Percentiles rank a stretch among this genome's conserved stretches.
phyloP scores from a whole-genome alignment of 2,888 invertebrate species.

The Synanthedon myopaeformis region DNA sequence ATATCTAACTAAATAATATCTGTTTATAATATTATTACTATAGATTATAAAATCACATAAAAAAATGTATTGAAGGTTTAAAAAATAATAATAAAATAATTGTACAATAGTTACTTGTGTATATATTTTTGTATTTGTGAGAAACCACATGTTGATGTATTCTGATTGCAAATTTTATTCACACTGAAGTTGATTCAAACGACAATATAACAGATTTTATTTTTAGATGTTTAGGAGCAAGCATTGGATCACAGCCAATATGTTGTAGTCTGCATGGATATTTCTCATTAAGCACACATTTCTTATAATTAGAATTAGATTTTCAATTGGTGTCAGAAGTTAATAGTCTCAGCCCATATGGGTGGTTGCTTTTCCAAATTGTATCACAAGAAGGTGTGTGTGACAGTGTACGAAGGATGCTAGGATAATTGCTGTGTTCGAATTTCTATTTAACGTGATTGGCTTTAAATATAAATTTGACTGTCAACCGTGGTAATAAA shows the following conservation, averaged over 20 bases:
- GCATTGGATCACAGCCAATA: constrained; percentile 53
- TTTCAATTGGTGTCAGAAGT: constrained; percentile 4
- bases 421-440: not conserved
- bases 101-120: too few species aligned
- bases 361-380: constrained; percentile 65
- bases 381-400: constrained; percentile 47
- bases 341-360: constrained; percentile 31
- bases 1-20: too few species aligned
- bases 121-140: too few species aligned
- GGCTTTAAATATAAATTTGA: constrained; percentile 3
- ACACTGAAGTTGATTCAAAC: constrained; percentile 37
- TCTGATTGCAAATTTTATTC: not conserved
- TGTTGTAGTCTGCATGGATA: not conserved
- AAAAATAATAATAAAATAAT: too few species aligned
- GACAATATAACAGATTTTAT: constrained; percentile 36
- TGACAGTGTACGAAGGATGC: not conserved
- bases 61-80: too few species aligned
- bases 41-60: too few species aligned
- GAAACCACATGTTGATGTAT: not conserved
- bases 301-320: not conserved
- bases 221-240: constrained; percentile 42
- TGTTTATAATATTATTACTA: too few species aligned
- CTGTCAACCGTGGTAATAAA: constrained; percentile 6
- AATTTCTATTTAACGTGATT: not conserved
- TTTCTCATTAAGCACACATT: not conserved